Evolutionary conservation across 1,140 invertebrate genomes (phyloP), one percentile per base, ranked within the genome.

Genomic region (Maniola jurtina): DNA sequence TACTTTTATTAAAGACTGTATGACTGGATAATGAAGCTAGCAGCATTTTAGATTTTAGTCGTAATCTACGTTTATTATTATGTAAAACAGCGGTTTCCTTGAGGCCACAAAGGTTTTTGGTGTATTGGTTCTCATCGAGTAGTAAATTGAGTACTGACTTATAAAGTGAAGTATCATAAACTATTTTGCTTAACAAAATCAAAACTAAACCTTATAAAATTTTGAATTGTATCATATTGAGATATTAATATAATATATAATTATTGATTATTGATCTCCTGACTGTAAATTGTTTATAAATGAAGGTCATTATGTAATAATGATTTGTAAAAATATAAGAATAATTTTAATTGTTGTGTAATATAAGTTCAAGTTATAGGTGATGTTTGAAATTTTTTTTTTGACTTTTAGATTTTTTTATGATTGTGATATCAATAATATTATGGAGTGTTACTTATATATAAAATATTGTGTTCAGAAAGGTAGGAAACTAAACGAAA

Each of bases 71-170:
- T 55, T 11, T 55, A 38, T 40, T 33, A 56, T 59, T 50, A 48
- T 57, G 35, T 57, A 64, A 65, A 34, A 47, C 58, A 68, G 52
- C 15, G 55, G 65, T 73, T 73, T 66, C 61, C 61, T 62, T 54
- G 62, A 68, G 71, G 68, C 68, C 65, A 64, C 68, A 62, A 68
- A 58, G 62, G 34, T 61, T 72, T 67, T 61, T 56, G 38, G 52
- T 45, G 25, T 34, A 42, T 60, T 42, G 36, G 54, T 62, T 55
- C 13, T 35, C 25, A 58, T 40, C 42, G 42, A 45, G 25, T 47
- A 42, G 25, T 64, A 38, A 62, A 38, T 54, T 62, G 25, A 52
- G 11, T 52, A 25, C 25, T 25, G 1, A 25, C 25, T 25, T 25
- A 25, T 25, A 54, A 50, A 52, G 9, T 62, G 33, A 62, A 62